Conservation (phyloP, 64 coral and sea anemone genomes). For the Pocillopora damicornis region DNA sequence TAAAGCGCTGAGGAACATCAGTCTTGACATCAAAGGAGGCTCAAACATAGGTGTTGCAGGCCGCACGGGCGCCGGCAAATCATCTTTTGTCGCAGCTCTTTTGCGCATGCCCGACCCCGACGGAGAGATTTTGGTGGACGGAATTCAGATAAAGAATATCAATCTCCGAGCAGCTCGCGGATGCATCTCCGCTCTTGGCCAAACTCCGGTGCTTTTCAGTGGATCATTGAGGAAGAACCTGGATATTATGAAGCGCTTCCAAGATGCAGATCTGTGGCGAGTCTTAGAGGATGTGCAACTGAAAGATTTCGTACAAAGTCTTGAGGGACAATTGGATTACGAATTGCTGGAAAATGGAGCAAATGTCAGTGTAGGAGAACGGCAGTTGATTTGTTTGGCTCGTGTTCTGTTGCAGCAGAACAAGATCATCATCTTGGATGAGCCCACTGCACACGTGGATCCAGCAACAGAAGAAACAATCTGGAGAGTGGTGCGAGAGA, state of each 20-base stretch:
- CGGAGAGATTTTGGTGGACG: slow-evolving; percentile 36
- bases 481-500: too few species aligned
- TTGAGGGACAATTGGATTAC: not conserved
- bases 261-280: slow-evolving; percentile 25
- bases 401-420: not conserved
- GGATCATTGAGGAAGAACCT: slow-evolving; percentile 37
- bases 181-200: slow-evolving; percentile 26
- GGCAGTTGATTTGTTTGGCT: slow-evolving; percentile 54
- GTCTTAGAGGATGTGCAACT: slow-evolving; percentile 30
- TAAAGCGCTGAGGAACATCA: too few species aligned
- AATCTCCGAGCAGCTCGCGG: not conserved
- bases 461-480: too few species aligned
- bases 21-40: too few species aligned
- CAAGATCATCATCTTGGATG: too few species aligned
- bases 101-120: slow-evolving; percentile 30
- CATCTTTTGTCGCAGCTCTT: too few species aligned
- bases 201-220: slow-evolving; percentile 40
- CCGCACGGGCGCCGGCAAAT: too few species aligned
- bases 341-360: slow-evolving; percentile 21
- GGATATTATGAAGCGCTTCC: not conserved
- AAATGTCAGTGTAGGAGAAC: slow-evolving; percentile 44
- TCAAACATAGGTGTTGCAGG: too few species aligned
- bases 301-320: slow-evolving; percentile 9
- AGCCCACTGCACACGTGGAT: too few species aligned
- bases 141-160: slow-evolving; percentile 11